phyloP scores from a whole-genome alignment of 1,140 invertebrate species.

The Brachionus rubens region DNA sequence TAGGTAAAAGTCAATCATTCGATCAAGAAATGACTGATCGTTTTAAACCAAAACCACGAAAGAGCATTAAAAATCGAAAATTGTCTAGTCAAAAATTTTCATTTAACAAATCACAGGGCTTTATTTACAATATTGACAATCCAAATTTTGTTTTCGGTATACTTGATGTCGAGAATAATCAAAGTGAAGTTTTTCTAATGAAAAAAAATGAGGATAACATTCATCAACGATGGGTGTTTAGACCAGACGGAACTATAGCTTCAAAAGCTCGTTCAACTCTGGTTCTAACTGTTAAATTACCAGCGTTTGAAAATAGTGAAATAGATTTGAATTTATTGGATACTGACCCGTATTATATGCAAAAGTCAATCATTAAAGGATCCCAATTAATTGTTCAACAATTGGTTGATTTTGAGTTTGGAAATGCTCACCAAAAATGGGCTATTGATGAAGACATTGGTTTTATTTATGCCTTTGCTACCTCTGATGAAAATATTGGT shows the following conservation, averaged over 20 bases:
- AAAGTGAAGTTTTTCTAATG: slow-evolving; percentile 53
- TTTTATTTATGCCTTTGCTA: slow-evolving; percentile 56
- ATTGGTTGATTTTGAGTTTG: slow-evolving; percentile 52
- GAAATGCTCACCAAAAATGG: slow-evolving; percentile 58
- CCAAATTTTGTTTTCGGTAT: slow-evolving; percentile 53
- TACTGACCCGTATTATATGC: slow-evolving; percentile 49
- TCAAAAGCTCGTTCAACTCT: slow-evolving; percentile 46
- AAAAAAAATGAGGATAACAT: slow-evolving; percentile 56
- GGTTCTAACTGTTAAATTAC: slow-evolving; percentile 50
- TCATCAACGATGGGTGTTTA: slow-evolving; percentile 53
- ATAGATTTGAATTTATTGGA: slow-evolving; percentile 52
- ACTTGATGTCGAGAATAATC: slow-evolving; percentile 51
- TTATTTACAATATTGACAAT: slow-evolving; percentile 52
- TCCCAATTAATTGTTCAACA: slow-evolving; percentile 52
- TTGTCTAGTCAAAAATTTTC: slow-evolving; percentile 49
- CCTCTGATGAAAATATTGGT: slow-evolving; percentile 56
- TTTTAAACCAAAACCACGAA: slow-evolving; percentile 26
- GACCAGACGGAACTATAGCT: slow-evolving; percentile 45
- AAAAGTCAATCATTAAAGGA: slow-evolving; percentile 24
- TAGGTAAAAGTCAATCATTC: background rate
- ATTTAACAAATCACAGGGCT: slow-evolving; percentile 51
- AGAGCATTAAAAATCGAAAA: slow-evolving; percentile 12
- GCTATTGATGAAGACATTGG: slow-evolving; percentile 56
- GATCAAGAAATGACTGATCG: background rate
- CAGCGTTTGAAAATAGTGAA: slow-evolving; percentile 50